These are phyloP conservation scores for Conops quadrifasciatus DNA, from an alignment of 2,888 invertebrate species.

Conservation along the genomic window DNA sequence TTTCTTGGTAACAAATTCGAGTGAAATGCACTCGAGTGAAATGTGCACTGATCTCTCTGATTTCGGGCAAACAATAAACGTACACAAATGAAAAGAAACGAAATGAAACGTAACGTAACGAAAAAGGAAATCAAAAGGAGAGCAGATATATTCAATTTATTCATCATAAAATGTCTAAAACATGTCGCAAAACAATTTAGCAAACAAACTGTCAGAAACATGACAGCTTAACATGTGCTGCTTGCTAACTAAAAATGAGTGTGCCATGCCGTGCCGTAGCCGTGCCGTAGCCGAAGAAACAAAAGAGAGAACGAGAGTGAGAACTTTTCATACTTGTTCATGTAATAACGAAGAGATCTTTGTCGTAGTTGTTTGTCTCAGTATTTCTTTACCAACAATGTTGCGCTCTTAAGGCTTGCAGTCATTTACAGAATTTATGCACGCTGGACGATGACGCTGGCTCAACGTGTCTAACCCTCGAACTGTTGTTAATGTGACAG, in stretches of 20 bases:
- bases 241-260: slow-evolving; percentile 12
- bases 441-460: slow-evolving; percentile 6
- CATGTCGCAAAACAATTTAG: slow-evolving; percentile 59
- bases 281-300: too few relatives aligned
- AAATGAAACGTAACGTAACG: not conserved
- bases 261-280: not conserved
- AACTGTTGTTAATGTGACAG: slow-evolving; percentile 23
- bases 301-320: not conserved
- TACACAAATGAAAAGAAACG: too few relatives aligned
- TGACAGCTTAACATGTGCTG: slow-evolving; percentile 52
- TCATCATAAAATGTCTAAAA: slow-evolving; percentile 54
- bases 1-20: too few relatives aligned
- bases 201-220: slow-evolving; percentile 61
- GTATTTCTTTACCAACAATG: slow-evolving; percentile 9
- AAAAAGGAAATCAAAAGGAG: slow-evolving; percentile 26
- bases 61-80: too few relatives aligned
- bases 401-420: not conserved
- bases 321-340: too few relatives aligned
- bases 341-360: too few relatives aligned
- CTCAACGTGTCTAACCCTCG: not conserved
- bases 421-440: not conserved
- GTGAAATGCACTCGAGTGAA: slow-evolving; percentile 43
- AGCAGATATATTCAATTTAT: slow-evolving; percentile 42
- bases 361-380: too few relatives aligned
- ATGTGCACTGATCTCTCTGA: too few relatives aligned